A percentile compares a stretch with the other conserved stretches of the same genome.
Evolutionary conservation across 2,113 vertebrate species (phyloP).

Genomic region (Chamaea fasciata): DNA sequence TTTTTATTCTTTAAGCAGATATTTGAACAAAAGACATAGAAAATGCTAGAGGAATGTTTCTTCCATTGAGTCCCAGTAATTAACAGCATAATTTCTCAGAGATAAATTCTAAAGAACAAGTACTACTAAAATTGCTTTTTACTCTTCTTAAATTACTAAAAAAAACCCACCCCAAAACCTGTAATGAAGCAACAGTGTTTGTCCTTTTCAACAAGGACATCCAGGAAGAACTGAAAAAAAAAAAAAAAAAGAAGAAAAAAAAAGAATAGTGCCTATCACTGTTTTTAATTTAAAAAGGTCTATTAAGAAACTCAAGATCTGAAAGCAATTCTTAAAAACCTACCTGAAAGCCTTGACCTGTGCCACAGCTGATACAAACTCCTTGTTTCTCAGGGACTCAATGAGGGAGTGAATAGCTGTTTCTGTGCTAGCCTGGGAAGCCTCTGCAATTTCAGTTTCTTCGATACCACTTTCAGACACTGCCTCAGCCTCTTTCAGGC

Average conservation of each 20-base stretch:
- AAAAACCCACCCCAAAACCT: background rate
- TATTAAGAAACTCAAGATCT: background rate
- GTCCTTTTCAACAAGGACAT: background rate
- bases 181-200: background rate
- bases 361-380: constrained; percentile 86
- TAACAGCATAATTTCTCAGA: background rate
- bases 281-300: background rate
- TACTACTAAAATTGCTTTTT: background rate
- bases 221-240: background rate
- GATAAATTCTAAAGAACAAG: background rate
- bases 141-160: background rate
- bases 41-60: background rate
- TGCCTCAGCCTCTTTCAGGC: constrained; percentile 87
- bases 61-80: background rate
- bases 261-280: background rate
- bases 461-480: constrained; percentile 75
- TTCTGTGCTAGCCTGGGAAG: constrained; percentile 88
- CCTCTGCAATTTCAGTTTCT: constrained; percentile 81
- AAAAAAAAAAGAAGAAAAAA: background rate
- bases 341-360: constrained; percentile 96
- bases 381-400: constrained; percentile 85
- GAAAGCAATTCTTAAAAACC: background rate
- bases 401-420: constrained; percentile 93
- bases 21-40: background rate
- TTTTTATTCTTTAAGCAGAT: background rate